Evolutionary conservation across 1,140 invertebrate species (phyloP).

Genomic region (Pseudomyrmex flavicornis): DNA sequence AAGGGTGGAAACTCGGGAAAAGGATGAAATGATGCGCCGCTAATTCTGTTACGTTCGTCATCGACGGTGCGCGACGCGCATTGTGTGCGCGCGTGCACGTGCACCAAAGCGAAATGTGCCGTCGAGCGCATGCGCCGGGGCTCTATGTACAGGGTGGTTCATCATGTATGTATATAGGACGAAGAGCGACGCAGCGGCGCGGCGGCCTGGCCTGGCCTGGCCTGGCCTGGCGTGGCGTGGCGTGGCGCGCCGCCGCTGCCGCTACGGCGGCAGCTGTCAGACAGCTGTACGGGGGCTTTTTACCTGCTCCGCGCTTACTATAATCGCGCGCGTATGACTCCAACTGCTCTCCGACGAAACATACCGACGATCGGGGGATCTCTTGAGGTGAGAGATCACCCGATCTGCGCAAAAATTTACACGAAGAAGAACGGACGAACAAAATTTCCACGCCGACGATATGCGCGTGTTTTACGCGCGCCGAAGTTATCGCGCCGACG

Average conservation of each 20-base stretch:
- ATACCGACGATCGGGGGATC: not conserved
- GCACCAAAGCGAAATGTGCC: slow-evolving; percentile 67
- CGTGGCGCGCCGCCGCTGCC: slow-evolving; percentile 19
- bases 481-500: not conserved
- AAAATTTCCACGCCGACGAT: no score
- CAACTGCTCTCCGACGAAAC: slow-evolving; percentile 40
- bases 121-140: slow-evolving; percentile 66
- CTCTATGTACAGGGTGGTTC: slow-evolving; percentile 66
- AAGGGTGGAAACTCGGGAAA: slow-evolving; percentile 64
- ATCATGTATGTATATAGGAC: slow-evolving; percentile 84
- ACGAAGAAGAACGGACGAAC: not conserved
- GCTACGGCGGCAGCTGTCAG: slow-evolving; percentile 82
- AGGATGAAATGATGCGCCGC: slow-evolving; percentile 81
- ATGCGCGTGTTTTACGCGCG: no score
- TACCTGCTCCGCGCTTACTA: slow-evolving; percentile 78
- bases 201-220: not conserved
- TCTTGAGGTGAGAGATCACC: slow-evolving; percentile 8
- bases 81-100: slow-evolving; percentile 59
- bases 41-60: slow-evolving; percentile 80
- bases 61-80: slow-evolving; percentile 44
- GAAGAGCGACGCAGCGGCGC: slow-evolving; percentile 69
- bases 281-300: slow-evolving; percentile 85
- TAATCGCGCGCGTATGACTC: slow-evolving; percentile 73
- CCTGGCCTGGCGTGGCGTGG: slow-evolving; percentile 11
- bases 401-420: slow-evolving; percentile 19